Conservation (phyloP, 2,113 vertebrate species). For the Cacatua alba region DNA sequence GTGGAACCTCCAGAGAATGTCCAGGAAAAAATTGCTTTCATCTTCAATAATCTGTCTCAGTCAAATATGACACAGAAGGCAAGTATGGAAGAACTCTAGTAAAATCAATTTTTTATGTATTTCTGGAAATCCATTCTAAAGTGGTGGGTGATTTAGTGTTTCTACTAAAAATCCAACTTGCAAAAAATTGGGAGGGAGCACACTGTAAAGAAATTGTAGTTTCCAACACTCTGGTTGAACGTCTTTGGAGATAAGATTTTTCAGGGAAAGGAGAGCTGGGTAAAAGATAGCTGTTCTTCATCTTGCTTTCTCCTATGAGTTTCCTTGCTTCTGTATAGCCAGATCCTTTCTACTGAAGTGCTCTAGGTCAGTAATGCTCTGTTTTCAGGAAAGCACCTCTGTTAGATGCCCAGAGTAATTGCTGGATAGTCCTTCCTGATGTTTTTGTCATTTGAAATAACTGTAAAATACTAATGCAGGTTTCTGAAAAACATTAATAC, state of each 20-base stretch:
- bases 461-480: neutral
- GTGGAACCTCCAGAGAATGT: constrained; percentile 97
- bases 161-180: neutral
- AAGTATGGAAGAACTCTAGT: constrained; percentile 18
- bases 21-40: constrained; percentile 98
- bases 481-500: neutral
- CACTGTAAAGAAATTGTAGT: neutral
- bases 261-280: no score
- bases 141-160: neutral
- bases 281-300: neutral
- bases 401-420: neutral
- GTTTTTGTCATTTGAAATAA: neutral
- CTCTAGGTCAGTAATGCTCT: neutral
- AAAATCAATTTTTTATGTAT: neutral
- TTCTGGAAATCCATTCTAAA: neutral
- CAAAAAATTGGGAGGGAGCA: neutral
- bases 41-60: constrained; percentile 98
- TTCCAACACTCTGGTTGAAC: neutral
- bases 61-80: constrained; percentile 99
- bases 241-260: neutral
- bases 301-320: neutral
- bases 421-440: neutral
- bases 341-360: neutral
- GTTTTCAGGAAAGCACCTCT: neutral
- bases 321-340: neutral